These are phyloP conservation scores for Verasper variegatus DNA, from an alignment of 2,113 vertebrate species.

Conservation along the genomic window DNA sequence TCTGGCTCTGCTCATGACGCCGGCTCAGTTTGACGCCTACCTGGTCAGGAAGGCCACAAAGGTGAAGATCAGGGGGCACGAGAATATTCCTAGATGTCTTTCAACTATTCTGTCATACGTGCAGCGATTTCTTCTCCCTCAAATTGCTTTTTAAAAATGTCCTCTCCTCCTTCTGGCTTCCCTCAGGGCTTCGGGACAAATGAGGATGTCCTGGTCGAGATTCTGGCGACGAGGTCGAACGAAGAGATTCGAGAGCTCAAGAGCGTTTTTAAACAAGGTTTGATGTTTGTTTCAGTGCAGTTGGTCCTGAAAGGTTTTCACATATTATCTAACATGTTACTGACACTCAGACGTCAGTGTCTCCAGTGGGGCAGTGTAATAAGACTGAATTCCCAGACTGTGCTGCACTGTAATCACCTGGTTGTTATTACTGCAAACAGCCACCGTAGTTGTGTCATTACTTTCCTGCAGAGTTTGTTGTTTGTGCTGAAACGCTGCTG, in stretches of 20 bases:
- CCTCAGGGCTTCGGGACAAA: slow-evolving; percentile 88
- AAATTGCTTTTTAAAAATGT: neutral
- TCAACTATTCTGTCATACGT: no score
- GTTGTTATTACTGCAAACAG: neutral
- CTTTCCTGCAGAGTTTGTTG: no score
- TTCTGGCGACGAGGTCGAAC: slow-evolving; percentile 89
- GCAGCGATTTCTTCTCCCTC: no score
- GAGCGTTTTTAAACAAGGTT: slow-evolving; percentile 88
- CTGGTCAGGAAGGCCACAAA: slow-evolving; percentile 79
- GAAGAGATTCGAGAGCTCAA: slow-evolving; percentile 83
- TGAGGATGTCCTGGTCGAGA: slow-evolving; percentile 88
- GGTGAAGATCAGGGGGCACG: slow-evolving; percentile 43
- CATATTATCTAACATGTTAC: neutral
- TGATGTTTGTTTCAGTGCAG: neutral
- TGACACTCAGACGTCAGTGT: no score
- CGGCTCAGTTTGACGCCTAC: slow-evolving; percentile 89
- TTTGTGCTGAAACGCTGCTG: neutral
- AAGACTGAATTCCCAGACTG: neutral
- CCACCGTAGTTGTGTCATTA: neutral
- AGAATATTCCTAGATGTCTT: no score
- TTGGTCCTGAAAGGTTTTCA: neutral
- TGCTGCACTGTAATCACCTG: neutral
- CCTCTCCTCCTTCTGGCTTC: neutral
- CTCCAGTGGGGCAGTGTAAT: neutral
- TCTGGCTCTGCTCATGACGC: slow-evolving; percentile 88